Conservation (phyloP, 2,888 invertebrate species). For the Lepidocyrtoides sp. region DNA sequence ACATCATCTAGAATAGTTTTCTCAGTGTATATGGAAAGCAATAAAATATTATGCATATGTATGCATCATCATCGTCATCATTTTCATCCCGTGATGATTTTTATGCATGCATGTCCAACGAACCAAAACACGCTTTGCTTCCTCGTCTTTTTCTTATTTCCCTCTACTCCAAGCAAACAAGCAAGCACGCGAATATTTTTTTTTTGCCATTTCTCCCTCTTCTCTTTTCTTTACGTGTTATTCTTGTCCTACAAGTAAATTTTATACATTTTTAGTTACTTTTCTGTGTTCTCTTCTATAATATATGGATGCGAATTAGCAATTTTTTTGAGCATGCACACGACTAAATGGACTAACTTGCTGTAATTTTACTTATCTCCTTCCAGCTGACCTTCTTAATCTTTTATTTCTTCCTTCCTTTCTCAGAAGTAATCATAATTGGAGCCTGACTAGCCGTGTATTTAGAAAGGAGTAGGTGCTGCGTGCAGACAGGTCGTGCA, state of each 20-base stretch:
- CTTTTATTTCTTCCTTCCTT: slow-evolving; percentile 51
- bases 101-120: slow-evolving; percentile 67
- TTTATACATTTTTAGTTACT: no score
- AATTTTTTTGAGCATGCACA: background rate
- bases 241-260: no score
- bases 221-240: background rate
- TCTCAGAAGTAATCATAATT: slow-evolving; percentile 7
- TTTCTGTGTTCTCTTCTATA: no score
- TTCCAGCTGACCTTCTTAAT: slow-evolving; percentile 60
- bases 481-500: slow-evolving; percentile 35
- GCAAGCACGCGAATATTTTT: slow-evolving; percentile 47
- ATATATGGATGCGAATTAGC: background rate
- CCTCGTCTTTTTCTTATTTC: slow-evolving; percentile 23
- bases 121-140: slow-evolving; percentile 63
- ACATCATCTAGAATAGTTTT: slow-evolving; percentile 22
- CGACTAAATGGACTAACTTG: background rate
- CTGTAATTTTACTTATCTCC: slow-evolving; percentile 46
- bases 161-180: background rate
- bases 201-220: slow-evolving; percentile 37
- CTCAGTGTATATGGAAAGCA: background rate
- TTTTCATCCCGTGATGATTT: slow-evolving; percentile 46
- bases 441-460: background rate
- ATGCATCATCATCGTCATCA: slow-evolving; percentile 40
- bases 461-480: background rate
- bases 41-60: slow-evolving; percentile 42